Evolutionary conservation across 1,140 invertebrate species (phyloP).

Genomic region (Bombus confusus): DNA sequence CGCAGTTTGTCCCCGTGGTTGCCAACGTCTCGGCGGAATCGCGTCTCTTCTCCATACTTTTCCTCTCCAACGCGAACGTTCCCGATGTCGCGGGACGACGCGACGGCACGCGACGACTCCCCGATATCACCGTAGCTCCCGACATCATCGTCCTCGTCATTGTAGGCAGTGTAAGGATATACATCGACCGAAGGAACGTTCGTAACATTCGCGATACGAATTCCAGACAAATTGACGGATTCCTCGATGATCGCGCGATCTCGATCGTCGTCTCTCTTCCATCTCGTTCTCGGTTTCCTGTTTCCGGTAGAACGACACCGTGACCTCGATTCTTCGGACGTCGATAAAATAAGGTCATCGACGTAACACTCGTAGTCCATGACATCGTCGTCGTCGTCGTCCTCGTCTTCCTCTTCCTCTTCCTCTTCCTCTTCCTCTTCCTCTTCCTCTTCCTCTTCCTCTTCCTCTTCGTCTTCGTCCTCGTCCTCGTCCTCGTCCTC

Average conservation of each 20-base stretch:
- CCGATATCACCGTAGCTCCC: not conserved
- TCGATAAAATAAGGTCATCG: not conserved
- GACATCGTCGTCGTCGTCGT: not conserved
- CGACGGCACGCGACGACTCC: not conserved
- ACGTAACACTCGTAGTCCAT: not conserved
- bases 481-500: not conserved
- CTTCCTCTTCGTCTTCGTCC: not conserved
- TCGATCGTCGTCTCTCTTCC: slow-evolving; percentile 28
- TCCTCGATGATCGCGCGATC: slow-evolving; percentile 20
- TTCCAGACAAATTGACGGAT: not conserved
- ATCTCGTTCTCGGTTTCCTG: slow-evolving; percentile 34
- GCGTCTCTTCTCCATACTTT: not conserved
- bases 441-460: not conserved
- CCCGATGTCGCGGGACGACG: not conserved
- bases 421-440: fast-evolving
- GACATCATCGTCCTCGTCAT: slow-evolving; percentile 53
- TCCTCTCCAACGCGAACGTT: not conserved
- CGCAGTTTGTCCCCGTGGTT: too few relatives aligned
- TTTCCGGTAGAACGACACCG: slow-evolving; percentile 49
- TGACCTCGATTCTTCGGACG: slow-evolving; percentile 61
- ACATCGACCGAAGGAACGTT: slow-evolving; percentile 52
- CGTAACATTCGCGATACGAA: slow-evolving; percentile 23
- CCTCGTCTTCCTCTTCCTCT: not conserved
- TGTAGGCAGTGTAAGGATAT: slow-evolving; percentile 73
- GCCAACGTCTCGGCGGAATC: not conserved